A percentile compares a stretch with the other conserved stretches of the same genome.
Evolutionary conservation across 2,797 vertebrate genomes (phyloP).

Genomic region (Acanthiza pusilla): DNA sequence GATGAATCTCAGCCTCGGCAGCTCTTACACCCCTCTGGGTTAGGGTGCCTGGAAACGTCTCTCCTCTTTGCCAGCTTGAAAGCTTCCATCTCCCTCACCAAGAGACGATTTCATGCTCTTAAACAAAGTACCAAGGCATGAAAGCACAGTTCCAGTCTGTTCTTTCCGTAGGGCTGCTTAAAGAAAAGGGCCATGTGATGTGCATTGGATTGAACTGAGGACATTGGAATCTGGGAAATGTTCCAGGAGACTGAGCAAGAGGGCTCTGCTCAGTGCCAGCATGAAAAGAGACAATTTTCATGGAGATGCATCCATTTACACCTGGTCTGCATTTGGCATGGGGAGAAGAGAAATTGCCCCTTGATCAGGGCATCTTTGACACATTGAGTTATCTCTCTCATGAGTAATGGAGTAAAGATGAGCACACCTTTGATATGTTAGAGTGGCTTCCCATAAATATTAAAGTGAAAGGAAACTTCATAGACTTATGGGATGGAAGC

Average conservation of each 20-base stretch:
- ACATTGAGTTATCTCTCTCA: constrained; percentile 29
- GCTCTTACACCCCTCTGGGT: constrained; percentile 17
- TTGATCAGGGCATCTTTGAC: constrained; percentile 49
- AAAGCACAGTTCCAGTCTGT: constrained; percentile 25
- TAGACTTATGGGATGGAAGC: neutral
- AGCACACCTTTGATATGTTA: constrained; percentile 50
- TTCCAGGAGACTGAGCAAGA: constrained; percentile 32
- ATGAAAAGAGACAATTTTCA: constrained; percentile 8
- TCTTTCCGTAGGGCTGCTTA: constrained; percentile 26
- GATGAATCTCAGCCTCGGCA: constrained; percentile 31
- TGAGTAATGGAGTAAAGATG: constrained; percentile 54
- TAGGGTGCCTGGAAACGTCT: constrained; percentile 25
- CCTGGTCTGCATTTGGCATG: constrained; percentile 21
- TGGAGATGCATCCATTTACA: constrained; percentile 51
- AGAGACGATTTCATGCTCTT: constrained; percentile 57
- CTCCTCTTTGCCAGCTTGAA: constrained; percentile 11
- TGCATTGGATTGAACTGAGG: neutral
- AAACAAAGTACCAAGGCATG: constrained; percentile 53
- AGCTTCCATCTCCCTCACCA: constrained; percentile 19
- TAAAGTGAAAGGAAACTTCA: constrained; percentile 51
- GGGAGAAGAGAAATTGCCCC: constrained; percentile 50
- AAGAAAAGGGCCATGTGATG: constrained; percentile 22
- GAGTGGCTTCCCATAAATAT: constrained; percentile 55
- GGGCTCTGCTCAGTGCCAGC: neutral
- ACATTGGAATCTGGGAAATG: constrained; percentile 27